These are phyloP conservation scores for Pseudoatta argentina DNA, from an alignment of 1,140 invertebrate species.

Conservation along the genomic window DNA sequence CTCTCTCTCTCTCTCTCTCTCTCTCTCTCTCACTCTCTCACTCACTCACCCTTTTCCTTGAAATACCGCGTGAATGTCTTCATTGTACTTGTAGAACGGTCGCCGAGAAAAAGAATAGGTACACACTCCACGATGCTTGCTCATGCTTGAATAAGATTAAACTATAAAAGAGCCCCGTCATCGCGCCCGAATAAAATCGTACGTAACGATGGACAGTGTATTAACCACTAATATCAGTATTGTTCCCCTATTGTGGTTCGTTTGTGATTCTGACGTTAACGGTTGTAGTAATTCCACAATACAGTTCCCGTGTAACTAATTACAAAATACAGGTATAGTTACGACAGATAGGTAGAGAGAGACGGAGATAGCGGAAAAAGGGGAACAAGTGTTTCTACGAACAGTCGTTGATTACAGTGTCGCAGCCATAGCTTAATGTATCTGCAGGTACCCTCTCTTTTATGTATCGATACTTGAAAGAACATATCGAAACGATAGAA, in stretches of 20 bases:
- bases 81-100: slow-evolving; percentile 35
- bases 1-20: no score
- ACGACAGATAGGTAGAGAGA: slow-evolving; percentile 63
- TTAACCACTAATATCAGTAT: slow-evolving; percentile 53
- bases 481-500: slow-evolving; percentile 32
- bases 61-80: slow-evolving; percentile 51
- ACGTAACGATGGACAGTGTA: slow-evolving; percentile 56
- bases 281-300: slow-evolving; percentile 45
- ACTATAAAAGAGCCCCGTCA: slow-evolving; percentile 46
- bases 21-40: neutral
- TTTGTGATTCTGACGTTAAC: slow-evolving; percentile 51
- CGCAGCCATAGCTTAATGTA: slow-evolving; percentile 84
- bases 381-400: slow-evolving; percentile 66
- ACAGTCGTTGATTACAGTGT: slow-evolving; percentile 80
- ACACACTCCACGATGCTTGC: slow-evolving; percentile 79
- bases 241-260: slow-evolving; percentile 49
- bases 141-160: slow-evolving; percentile 76
- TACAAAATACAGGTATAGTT: slow-evolving; percentile 55
- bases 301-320: slow-evolving; percentile 42
- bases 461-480: slow-evolving; percentile 29
- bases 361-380: slow-evolving; percentile 62
- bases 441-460: slow-evolving; percentile 82
- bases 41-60: slow-evolving; percentile 17
- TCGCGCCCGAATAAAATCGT: slow-evolving; percentile 39
- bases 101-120: slow-evolving; percentile 47